Evolutionary conservation across 2,797 vertebrate genomes (phyloP).

Genomic region (Psittacula echo): DNA sequence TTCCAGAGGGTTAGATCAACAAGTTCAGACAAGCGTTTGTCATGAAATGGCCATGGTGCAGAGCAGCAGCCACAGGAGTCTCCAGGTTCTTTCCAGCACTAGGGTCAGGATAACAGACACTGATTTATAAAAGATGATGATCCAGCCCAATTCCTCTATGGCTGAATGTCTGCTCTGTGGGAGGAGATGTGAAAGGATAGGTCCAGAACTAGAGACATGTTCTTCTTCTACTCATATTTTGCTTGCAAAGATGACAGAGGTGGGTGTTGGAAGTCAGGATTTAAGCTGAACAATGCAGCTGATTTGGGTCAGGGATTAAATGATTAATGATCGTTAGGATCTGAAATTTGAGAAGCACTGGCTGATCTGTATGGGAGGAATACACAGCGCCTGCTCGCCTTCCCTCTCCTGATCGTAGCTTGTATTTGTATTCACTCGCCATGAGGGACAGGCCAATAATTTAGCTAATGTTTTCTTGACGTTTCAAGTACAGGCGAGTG

Average conservation of each 20-base stretch:
- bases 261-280: neutral
- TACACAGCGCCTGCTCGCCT: fast-evolving
- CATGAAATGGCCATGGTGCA: fast-evolving
- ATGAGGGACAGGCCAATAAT: neutral
- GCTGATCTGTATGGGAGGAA: neutral
- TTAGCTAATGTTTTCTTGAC: neutral
- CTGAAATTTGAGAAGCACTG: neutral
- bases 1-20: neutral
- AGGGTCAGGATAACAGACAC: neutral
- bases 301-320: slow-evolving; percentile 21
- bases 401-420: neutral
- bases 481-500: neutral
- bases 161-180: neutral
- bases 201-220: neutral
- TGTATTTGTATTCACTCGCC: fast-evolving
- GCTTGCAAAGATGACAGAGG: neutral
- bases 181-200: neutral
- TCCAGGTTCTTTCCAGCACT: neutral
- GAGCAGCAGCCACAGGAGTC: neutral
- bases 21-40: neutral
- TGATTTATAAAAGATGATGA: neutral
- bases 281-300: neutral
- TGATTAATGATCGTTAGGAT: neutral
- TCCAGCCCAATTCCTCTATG: neutral
- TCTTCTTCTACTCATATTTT: neutral